These are phyloP conservation scores for Aricia agestis DNA, from an alignment of 1,140 invertebrate genomes.

Conservation along the genomic window DNA sequence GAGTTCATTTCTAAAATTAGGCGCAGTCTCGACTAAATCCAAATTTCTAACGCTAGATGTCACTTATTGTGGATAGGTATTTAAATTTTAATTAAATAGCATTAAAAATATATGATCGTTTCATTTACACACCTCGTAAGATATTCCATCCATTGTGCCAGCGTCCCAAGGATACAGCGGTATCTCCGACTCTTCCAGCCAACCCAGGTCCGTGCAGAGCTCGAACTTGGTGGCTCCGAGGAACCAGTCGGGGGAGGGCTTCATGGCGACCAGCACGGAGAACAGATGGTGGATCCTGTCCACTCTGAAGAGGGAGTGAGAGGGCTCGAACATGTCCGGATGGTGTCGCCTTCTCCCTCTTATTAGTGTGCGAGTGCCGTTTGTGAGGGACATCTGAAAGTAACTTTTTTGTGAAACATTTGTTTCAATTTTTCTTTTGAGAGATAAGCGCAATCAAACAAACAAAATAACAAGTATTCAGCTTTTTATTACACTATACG, in stretches of 20 bases:
- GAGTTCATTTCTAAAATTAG: no score
- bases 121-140: conserved; percentile 53
- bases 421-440: no score
- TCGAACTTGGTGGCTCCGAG: conserved; percentile 55
- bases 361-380: conserved; percentile 55
- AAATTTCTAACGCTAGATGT: no score
- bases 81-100: no score
- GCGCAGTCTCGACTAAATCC: no score
- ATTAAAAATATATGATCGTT: no score
- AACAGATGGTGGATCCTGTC: conserved; percentile 57
- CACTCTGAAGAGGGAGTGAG: conserved; percentile 53
- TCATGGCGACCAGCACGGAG: conserved; percentile 53
- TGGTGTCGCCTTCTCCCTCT: conserved; percentile 52
- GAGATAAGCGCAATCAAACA: no score
- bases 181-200: conserved; percentile 44
- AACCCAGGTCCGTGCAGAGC: conserved; percentile 48
- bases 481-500: no score
- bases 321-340: conserved; percentile 54
- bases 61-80: no score
- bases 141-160: conserved; percentile 57
- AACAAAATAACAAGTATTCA: no score
- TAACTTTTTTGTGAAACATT: no score
- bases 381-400: conserved; percentile 45
- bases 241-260: conserved; percentile 64
- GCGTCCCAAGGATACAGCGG: conserved; percentile 64